These are phyloP conservation scores for Gasteruption jaculator DNA, from an alignment of 2,888 invertebrate species.

Conservation along the genomic window DNA sequence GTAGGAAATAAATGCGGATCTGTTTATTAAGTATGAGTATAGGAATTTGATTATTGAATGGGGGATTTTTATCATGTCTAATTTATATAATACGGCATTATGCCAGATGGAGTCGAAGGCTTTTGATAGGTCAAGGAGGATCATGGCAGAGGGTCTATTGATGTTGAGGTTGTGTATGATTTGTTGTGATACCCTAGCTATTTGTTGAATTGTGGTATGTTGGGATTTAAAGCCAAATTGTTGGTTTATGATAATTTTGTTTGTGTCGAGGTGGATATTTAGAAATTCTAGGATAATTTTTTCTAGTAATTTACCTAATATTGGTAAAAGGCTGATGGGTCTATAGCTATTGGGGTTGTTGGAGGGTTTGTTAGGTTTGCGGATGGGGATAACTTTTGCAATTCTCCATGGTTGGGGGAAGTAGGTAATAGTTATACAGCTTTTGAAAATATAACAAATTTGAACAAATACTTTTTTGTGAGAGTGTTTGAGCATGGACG, in stretches of 20 bases:
- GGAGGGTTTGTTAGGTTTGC: conserved; percentile 18
- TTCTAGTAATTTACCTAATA: conserved; percentile 18
- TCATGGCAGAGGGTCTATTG: conserved; percentile 28
- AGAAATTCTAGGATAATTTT: conserved; percentile 21
- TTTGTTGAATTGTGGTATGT: conserved; percentile 32
- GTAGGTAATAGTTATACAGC: conserved; percentile 14
- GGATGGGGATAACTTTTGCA: conserved; percentile 15
- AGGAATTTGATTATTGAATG: conserved; percentile 24
- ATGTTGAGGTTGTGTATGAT: conserved; percentile 28
- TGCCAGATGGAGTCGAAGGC: conserved; percentile 41
- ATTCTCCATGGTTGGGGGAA: conserved; percentile 17
- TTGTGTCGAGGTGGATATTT: conserved; percentile 14
- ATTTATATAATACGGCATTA: conserved; percentile 34
- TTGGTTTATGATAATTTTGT: conserved; percentile 16
- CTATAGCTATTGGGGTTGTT: conserved; percentile 16
- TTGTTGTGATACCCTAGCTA: conserved; percentile 28
- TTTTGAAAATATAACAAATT: too few species aligned
- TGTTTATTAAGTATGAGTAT: conserved; percentile 24
- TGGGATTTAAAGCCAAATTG: conserved; percentile 35
- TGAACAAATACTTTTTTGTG: too few species aligned
- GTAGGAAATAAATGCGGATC: conserved; percentile 24
- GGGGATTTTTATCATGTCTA: conserved; percentile 26
- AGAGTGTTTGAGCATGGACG: too few species aligned
- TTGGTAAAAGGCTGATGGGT: conserved; percentile 19
- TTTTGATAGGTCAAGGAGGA: conserved; percentile 38